Evolutionary conservation across 1,140 invertebrate species (phyloP).

Genomic region (Bombus polaris): DNA sequence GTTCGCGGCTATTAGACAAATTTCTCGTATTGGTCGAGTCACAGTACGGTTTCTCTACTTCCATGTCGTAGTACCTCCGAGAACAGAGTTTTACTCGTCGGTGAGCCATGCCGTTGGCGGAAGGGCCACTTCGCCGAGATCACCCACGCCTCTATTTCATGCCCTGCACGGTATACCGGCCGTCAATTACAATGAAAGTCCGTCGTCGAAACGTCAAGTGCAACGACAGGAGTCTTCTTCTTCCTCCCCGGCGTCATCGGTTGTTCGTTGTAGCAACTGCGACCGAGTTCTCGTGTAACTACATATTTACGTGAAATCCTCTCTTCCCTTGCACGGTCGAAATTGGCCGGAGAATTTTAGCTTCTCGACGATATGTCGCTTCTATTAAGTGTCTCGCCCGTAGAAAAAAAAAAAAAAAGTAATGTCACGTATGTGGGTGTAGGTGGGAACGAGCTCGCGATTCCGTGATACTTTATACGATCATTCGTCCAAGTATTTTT

Average conservation of each 20-base stretch:
- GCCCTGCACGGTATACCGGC: slow-evolving; percentile 64
- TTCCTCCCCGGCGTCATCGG: slow-evolving; percentile 66
- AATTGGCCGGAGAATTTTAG: slow-evolving; percentile 7
- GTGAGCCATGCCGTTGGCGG: slow-evolving; percentile 86
- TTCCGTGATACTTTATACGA: neutral
- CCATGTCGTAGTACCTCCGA: slow-evolving; percentile 81
- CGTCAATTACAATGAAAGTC: slow-evolving; percentile 57
- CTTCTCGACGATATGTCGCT: slow-evolving; percentile 37
- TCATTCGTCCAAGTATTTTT: neutral
- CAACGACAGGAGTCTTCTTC: slow-evolving; percentile 65
- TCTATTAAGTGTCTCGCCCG: slow-evolving; percentile 6
- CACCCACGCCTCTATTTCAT: slow-evolving; percentile 77
- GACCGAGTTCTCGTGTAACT: slow-evolving; percentile 91
- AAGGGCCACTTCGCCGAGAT: slow-evolving; percentile 81
- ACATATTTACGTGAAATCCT: slow-evolving; percentile 62
- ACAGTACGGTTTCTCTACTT: slow-evolving; percentile 70
- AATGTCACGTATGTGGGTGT: neutral
- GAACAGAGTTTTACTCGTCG: slow-evolving; percentile 85
- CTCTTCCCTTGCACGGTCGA: slow-evolving; percentile 23
- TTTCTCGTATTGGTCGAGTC: slow-evolving; percentile 42
- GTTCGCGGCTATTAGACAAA: slow-evolving; percentile 24
- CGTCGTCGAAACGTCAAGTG: slow-evolving; percentile 43
- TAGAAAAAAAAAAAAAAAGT: neutral
- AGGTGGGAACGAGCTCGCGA: slow-evolving; percentile 21
- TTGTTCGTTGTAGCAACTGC: slow-evolving; percentile 88